Conservation (phyloP, 2,113 vertebrate species). For the Psophia crepitans region DNA sequence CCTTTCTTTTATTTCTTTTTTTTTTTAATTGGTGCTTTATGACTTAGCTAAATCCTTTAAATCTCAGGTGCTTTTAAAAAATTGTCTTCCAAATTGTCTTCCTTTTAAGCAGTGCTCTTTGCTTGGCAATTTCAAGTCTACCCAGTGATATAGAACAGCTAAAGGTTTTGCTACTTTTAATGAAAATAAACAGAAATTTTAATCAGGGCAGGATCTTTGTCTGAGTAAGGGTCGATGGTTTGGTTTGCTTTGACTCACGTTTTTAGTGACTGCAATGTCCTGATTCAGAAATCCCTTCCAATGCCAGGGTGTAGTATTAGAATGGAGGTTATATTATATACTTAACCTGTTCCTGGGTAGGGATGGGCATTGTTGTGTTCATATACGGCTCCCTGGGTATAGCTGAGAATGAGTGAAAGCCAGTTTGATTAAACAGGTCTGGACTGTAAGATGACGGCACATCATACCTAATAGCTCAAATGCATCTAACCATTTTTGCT, state of each 20-base stretch:
- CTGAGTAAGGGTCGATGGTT: not conserved
- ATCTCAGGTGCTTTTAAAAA: not conserved
- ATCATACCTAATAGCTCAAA: not conserved
- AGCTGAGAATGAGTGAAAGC: not conserved
- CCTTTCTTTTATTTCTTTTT: rapidly evolving
- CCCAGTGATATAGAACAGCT: not conserved
- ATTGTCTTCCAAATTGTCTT: not conserved
- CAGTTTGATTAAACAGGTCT: not conserved
- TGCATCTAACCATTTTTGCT: not conserved
- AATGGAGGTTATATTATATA: rapidly evolving
- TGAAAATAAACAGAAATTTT: not conserved
- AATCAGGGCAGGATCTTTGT: not conserved
- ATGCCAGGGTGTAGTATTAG: not conserved
- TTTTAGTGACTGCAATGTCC: not conserved
- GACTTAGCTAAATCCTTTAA: not conserved
- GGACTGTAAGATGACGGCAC: not conserved
- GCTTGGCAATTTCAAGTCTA: not conserved
- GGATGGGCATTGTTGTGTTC: not conserved
- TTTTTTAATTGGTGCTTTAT: not conserved
- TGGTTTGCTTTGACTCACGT: not conserved
- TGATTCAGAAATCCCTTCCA: not conserved
- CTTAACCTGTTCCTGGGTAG: not conserved
- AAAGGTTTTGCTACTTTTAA: not conserved
- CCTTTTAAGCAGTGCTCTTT: not conserved
- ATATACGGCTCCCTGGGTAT: rapidly evolving